Conservation (phyloP, 1,140 invertebrate species). For the Lepeophtheirus salmonis region DNA sequence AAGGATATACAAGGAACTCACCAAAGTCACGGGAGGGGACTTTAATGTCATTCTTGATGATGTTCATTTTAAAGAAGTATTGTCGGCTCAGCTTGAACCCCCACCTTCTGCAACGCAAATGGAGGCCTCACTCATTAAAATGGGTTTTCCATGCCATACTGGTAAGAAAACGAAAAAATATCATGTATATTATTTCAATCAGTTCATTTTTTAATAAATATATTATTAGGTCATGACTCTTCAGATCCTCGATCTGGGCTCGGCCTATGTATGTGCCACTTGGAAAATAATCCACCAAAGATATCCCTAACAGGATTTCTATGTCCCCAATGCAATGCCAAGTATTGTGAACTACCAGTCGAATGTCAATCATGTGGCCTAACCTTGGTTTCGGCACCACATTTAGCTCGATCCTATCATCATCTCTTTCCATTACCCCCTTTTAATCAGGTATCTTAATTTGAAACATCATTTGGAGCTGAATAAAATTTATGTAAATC, state of each 20-base stretch:
- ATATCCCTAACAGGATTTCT: conserved; percentile 4
- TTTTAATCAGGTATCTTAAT: conserved; percentile 42
- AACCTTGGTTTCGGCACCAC: conserved; percentile 89
- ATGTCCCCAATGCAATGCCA: conserved; percentile 55
- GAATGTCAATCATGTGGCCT: conserved; percentile 87
- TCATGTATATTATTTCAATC: too few relatives aligned
- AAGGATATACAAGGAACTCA: conserved; percentile 61
- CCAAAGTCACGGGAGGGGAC: conserved; percentile 57
- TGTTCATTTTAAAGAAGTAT: conserved; percentile 53
- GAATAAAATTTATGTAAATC: neutral
- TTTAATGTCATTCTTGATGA: conserved; percentile 82
- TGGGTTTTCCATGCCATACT: conserved; percentile 48
- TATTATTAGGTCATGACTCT: conserved; percentile 19
- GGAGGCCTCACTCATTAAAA: conserved; percentile 66
- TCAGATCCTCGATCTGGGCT: conserved; percentile 40
- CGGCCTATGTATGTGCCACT: conserved; percentile 67
- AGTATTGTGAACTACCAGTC: conserved; percentile 91
- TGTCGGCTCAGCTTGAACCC: conserved; percentile 54
- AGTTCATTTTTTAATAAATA: neutral
- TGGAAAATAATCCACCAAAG: conserved; percentile 20
- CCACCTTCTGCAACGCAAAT: conserved; percentile 54
- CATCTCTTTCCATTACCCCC: conserved; percentile 78
- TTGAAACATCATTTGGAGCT: neutral
- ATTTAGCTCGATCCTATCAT: conserved; percentile 88
- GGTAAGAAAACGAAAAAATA: too few relatives aligned